Percentiles rank a stretch among this genome's conserved stretches.
phyloP scores from a whole-genome alignment of 2,888 invertebrate genomes.

The Cerceris rybyensis region DNA sequence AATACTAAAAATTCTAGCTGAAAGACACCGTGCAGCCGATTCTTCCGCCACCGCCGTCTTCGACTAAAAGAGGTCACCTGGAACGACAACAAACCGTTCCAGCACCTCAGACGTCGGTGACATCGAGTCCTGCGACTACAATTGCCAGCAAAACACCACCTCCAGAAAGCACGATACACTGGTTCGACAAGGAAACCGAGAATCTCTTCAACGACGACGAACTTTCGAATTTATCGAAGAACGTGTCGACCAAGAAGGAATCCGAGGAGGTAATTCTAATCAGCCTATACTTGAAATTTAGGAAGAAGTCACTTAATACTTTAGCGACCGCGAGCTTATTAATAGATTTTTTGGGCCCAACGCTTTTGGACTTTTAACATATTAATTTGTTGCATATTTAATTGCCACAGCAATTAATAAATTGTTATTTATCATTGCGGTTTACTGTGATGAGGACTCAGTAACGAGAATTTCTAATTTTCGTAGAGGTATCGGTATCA shows the following conservation, averaged over 20 bases:
- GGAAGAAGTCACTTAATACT: too few species aligned
- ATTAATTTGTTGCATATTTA: too few species aligned
- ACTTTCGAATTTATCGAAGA: constrained; percentile 69
- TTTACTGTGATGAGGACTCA: too few species aligned
- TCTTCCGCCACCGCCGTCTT: constrained; percentile 77
- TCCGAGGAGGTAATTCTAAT: constrained; percentile 71
- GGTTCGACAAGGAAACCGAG: constrained; percentile 83
- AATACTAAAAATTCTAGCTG: constrained; percentile 59
- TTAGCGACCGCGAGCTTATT: too few species aligned
- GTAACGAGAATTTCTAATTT: too few species aligned
- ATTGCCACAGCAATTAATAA: too few species aligned
- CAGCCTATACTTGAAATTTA: too few species aligned
- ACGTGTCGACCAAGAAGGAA: constrained; percentile 73
- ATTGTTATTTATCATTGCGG: too few species aligned
- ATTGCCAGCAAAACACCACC: constrained; percentile 76
- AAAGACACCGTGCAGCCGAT: constrained; percentile 78
- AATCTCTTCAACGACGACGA: constrained; percentile 81
- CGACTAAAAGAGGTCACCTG: constrained; percentile 76
- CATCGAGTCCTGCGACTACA: constrained; percentile 75
- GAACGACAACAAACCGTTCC: constrained; percentile 78
- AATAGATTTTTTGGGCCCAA: too few species aligned
- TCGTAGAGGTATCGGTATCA: too few species aligned
- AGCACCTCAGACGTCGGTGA: constrained; percentile 70
- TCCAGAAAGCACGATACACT: constrained; percentile 78
- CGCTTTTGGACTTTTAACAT: too few species aligned